Percentiles rank a stretch among this genome's conserved stretches.
phyloP scores from a whole-genome alignment of 2,888 invertebrate species.

The Noctua janthe region DNA sequence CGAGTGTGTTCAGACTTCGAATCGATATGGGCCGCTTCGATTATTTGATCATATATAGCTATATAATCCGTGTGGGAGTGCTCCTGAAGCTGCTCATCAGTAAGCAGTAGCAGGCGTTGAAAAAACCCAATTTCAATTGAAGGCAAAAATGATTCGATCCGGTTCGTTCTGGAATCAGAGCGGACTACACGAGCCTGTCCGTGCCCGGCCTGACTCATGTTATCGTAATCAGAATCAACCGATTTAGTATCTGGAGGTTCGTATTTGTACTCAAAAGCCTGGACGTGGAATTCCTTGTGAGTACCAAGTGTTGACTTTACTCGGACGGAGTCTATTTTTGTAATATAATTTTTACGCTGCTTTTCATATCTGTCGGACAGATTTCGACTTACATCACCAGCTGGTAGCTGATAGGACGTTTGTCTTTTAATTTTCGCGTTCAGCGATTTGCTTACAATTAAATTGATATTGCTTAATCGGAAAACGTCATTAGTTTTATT shows the following conservation, averaged over 20 bases:
- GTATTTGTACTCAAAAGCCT: slow-evolving; percentile 12
- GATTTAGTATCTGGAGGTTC: background rate
- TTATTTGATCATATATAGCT: slow-evolving; percentile 52
- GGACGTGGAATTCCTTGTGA: slow-evolving; percentile 3
- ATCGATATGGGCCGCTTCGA: slow-evolving; percentile 46
- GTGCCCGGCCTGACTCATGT: background rate
- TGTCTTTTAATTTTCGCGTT: slow-evolving; percentile 41
- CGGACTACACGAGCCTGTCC: slow-evolving; percentile 2
- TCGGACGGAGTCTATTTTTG: slow-evolving; percentile 43
- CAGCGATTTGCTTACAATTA: slow-evolving; percentile 65
- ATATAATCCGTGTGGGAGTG: slow-evolving; percentile 35
- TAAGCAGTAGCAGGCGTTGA: slow-evolving; percentile 61
- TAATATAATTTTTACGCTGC: slow-evolving; percentile 4
- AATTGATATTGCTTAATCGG: slow-evolving; percentile 69
- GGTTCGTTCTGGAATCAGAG: slow-evolving; percentile 19
- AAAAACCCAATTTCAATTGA: slow-evolving; percentile 49
- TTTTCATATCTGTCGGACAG: slow-evolving; percentile 9
- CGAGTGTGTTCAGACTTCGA: slow-evolving; percentile 44
- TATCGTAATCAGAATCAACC: background rate
- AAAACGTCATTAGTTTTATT: slow-evolving; percentile 52
- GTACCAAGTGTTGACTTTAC: slow-evolving; percentile 15
- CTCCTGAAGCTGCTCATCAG: slow-evolving; percentile 50
- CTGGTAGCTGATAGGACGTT: slow-evolving; percentile 6
- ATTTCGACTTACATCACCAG: slow-evolving; percentile 12
- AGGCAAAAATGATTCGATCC: slow-evolving; percentile 39